phyloP scores from a whole-genome alignment of 2,113 vertebrate genomes.

The Cyprinodon brontotheroides region DNA sequence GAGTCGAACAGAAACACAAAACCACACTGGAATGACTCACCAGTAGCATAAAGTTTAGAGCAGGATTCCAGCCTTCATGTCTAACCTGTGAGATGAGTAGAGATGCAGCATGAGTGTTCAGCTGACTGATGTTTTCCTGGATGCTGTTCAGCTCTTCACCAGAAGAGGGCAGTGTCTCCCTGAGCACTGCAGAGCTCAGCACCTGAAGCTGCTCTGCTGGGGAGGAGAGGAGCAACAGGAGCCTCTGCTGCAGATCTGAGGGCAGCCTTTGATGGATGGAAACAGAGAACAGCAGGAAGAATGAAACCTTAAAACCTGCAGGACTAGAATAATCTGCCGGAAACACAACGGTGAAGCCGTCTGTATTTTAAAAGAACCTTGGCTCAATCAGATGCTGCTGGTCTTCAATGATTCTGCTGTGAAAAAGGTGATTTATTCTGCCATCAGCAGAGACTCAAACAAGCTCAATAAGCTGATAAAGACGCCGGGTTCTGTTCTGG shows the following conservation, averaged over 20 bases:
- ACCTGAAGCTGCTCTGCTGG: conserved; percentile 71
- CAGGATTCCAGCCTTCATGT: neutral
- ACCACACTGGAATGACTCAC: neutral
- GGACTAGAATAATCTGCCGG: too few relatives aligned
- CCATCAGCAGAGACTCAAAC: too few relatives aligned
- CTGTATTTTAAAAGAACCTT: too few relatives aligned
- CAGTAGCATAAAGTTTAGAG: neutral
- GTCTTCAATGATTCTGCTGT: too few relatives aligned
- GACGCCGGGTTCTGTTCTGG: too few relatives aligned
- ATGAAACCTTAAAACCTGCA: neutral
- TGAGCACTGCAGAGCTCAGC: conserved; percentile 70
- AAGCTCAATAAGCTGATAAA: too few relatives aligned
- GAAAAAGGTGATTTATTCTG: too few relatives aligned
- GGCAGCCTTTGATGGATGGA: conserved; percentile 55
- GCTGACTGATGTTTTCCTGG: conserved; percentile 39
- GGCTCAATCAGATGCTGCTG: too few relatives aligned
- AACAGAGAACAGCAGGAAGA: neutral
- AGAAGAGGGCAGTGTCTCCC: conserved; percentile 62
- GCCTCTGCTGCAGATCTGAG: conserved; percentile 64
- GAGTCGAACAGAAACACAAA: neutral
- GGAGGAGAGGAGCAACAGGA: conserved; percentile 55
- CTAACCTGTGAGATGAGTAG: conserved; percentile 69
- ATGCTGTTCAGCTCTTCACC: conserved; percentile 54
- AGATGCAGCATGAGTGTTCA: conserved; percentile 57
- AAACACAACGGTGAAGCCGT: too few relatives aligned